These are phyloP conservation scores for Knipowitschia caucasica DNA, from an alignment of 2,797 vertebrate species.

Conservation along the genomic window DNA sequence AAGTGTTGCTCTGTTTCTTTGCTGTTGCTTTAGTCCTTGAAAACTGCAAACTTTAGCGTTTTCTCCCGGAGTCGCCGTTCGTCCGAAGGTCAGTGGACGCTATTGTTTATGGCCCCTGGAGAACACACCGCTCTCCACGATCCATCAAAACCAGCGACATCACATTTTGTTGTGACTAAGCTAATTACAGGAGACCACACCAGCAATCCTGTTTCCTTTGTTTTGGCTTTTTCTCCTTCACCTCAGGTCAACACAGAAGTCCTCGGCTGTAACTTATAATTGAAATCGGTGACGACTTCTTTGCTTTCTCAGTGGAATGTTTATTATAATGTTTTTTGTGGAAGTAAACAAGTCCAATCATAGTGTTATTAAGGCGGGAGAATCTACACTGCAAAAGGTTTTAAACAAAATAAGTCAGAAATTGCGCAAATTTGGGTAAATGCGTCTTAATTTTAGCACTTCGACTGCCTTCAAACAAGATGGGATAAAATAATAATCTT, in stretches of 20 bases:
- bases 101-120: slow-evolving; percentile 34
- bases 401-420: too few relatives aligned
- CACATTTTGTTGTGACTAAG: background rate
- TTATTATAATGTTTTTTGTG: background rate
- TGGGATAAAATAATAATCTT: too few relatives aligned
- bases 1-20: slow-evolving; percentile 16
- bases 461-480: too few relatives aligned
- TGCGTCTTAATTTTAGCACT: too few relatives aligned
- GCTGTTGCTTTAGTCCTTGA: slow-evolving; percentile 4
- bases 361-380: too few relatives aligned
- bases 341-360: background rate
- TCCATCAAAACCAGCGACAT: slow-evolving; percentile 35
- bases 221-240: slow-evolving; percentile 1
- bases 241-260: background rate
- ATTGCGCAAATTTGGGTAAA: too few relatives aligned
- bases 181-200: slow-evolving; percentile 15
- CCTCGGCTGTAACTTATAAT: background rate
- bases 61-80: slow-evolving; percentile 1
- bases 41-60: slow-evolving; percentile 1
- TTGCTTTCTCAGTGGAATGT: background rate
- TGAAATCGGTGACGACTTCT: background rate
- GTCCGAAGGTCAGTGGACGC: slow-evolving; percentile 30
- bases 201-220: slow-evolving; percentile 6
- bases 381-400: too few relatives aligned
- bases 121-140: slow-evolving; percentile 10